Percentiles rank a stretch among this genome's conserved stretches.
Conservation (phyloP, 1,140 invertebrate species). For the Muscidifurax raptorellus region DNA sequence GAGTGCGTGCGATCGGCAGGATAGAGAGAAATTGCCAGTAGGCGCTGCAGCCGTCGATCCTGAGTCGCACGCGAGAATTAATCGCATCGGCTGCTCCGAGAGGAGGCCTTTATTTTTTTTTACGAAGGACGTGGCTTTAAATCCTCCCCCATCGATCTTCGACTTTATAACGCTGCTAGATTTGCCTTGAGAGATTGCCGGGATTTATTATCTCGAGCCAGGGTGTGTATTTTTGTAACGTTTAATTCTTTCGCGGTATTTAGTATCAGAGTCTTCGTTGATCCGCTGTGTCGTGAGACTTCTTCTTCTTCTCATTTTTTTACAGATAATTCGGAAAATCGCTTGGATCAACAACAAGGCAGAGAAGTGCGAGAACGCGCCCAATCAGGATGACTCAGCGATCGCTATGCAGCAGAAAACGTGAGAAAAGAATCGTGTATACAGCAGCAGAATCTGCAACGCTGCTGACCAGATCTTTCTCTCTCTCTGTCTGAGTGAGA, state of each 20-base stretch:
- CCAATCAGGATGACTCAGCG: neutral
- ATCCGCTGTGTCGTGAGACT: no score
- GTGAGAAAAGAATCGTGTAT: neutral
- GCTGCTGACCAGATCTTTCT: neutral
- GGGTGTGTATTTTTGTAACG: neutral
- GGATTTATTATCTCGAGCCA: neutral
- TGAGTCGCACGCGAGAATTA: neutral
- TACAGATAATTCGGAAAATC: no score
- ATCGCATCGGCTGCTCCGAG: neutral
- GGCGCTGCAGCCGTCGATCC: neutral
- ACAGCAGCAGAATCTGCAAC: neutral
- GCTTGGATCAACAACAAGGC: no score
- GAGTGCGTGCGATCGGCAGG: neutral
- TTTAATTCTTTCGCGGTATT: neutral
- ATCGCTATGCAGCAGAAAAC: no score
- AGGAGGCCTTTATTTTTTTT: neutral
- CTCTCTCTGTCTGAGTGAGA: no score
- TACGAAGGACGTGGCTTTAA: neutral
- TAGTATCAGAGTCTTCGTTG: neutral
- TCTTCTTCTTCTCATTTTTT: no score
- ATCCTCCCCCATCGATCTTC: neutral
- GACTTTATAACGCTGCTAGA: neutral
- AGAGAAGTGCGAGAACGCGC: neutral
- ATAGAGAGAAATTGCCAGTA: neutral
- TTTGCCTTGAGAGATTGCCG: neutral